Evolutionary conservation across 1,140 invertebrate species (phyloP).

Genomic region (Oryctes rhinoceros): DNA sequence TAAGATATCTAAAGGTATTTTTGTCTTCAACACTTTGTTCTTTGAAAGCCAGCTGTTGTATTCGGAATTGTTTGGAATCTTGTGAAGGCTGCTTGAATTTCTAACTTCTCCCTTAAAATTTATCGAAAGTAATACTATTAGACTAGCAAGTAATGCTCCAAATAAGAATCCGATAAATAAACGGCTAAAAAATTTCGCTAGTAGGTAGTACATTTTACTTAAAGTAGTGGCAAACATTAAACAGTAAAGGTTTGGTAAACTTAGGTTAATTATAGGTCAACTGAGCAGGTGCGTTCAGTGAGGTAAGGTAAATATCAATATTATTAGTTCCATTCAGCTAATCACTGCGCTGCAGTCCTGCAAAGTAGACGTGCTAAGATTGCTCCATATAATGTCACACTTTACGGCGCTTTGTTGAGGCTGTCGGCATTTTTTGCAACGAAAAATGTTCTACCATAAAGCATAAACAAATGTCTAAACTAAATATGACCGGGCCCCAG

Average conservation of each 20-base stretch:
- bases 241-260: not conserved
- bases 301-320: not conserved
- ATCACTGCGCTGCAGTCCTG: no score
- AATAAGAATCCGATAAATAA: not conserved
- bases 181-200: slow-evolving; percentile 18
- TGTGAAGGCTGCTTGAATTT: not conserved
- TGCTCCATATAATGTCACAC: no score
- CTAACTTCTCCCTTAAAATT: not conserved
- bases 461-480: no score
- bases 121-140: not conserved
- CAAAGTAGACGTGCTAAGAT: no score
- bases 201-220: not conserved
- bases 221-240: not conserved
- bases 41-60: slow-evolving; percentile 53
- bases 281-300: not conserved
- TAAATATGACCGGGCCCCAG: no score
- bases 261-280: not conserved
- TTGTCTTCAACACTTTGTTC: slow-evolving; percentile 43
- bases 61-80: slow-evolving; percentile 17
- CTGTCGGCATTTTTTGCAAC: no score
- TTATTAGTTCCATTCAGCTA: no score
- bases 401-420: no score
- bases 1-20: slow-evolving; percentile 50
- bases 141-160: not conserved
- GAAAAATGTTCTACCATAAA: no score